Evolutionary conservation across 2,888 invertebrate genomes (phyloP).

Genomic region (Terebella lapidaria): DNA sequence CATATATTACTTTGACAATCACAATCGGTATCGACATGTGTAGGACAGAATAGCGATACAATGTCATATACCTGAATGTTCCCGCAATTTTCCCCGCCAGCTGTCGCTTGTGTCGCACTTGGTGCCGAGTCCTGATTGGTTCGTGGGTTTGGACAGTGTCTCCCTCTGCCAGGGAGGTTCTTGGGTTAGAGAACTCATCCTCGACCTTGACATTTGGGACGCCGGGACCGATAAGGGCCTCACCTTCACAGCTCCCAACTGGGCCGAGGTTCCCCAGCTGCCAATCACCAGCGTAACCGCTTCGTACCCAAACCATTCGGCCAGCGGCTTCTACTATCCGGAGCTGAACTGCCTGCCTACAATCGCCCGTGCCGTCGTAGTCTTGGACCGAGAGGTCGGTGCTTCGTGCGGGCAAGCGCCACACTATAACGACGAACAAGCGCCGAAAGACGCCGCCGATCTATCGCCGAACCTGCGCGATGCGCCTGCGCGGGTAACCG

Average conservation of each 20-base stretch:
- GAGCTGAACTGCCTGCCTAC: constrained; percentile 75
- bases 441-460: no score
- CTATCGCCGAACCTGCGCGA: no score
- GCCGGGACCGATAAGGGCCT: constrained; percentile 93
- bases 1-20: no score
- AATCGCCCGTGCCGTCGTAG: constrained; percentile 5
- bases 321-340: constrained; percentile 90
- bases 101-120: constrained; percentile 86
- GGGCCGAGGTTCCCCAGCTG: constrained; percentile 86
- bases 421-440: no score
- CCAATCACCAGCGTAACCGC: constrained; percentile 84
- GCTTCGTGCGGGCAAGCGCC: no score
- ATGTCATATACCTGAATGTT: no score
- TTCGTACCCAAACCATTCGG: constrained; percentile 83
- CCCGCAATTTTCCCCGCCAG: constrained; percentile 55
- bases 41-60: no score
- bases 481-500: no score
- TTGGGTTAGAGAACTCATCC: constrained; percentile 83
- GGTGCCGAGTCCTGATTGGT: constrained; percentile 93
- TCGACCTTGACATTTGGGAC: constrained; percentile 87
- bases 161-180: constrained; percentile 76
- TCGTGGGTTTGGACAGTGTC: constrained; percentile 81
- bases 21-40: no score
- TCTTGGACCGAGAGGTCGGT: no score
- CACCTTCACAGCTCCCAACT: constrained; percentile 93